Evolutionary conservation across 2,113 vertebrate species (phyloP).

Genomic region (Oryzias celebensis): DNA sequence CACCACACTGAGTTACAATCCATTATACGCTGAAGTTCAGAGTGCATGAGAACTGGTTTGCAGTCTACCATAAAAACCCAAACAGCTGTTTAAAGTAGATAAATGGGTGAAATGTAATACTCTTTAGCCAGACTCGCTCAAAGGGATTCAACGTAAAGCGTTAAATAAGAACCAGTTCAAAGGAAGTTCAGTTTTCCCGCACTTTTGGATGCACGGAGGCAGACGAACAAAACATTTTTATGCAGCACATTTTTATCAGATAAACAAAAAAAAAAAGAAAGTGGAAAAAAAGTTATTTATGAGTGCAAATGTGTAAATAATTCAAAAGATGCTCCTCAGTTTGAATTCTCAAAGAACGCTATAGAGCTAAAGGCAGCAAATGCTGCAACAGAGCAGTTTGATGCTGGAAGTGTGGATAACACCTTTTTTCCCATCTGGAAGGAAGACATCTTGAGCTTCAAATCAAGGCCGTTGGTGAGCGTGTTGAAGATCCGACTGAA

Average conservation of each 20-base stretch:
- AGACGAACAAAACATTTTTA: too few species aligned
- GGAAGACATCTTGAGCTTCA: conserved; percentile 19
- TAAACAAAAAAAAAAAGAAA: neutral
- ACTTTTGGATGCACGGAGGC: too few species aligned
- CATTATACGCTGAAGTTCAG: neutral
- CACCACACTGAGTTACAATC: neutral
- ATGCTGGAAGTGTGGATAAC: conserved; percentile 11
- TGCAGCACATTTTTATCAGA: too few species aligned
- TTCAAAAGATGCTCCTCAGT: neutral
- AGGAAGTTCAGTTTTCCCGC: too few species aligned
- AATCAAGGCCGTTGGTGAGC: conserved; percentile 26
- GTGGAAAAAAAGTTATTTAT: neutral
- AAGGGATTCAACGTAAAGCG: too few species aligned
- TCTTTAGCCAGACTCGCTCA: neutral
- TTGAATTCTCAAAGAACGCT: conserved; percentile 1
- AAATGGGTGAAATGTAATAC: too few species aligned
- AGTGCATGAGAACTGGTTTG: neutral
- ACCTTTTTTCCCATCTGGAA: conserved; percentile 18
- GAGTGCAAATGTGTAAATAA: neutral
- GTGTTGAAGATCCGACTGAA: conserved; percentile 27
- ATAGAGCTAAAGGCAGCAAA: neutral
- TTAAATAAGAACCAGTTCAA: too few species aligned
- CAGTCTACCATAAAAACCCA: neutral
- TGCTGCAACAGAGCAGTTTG: conserved; percentile 4
- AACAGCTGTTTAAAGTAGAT: neutral